Evolutionary conservation across 2,888 invertebrate genomes (phyloP).

Genomic region (Cataglyphis albicans): DNA sequence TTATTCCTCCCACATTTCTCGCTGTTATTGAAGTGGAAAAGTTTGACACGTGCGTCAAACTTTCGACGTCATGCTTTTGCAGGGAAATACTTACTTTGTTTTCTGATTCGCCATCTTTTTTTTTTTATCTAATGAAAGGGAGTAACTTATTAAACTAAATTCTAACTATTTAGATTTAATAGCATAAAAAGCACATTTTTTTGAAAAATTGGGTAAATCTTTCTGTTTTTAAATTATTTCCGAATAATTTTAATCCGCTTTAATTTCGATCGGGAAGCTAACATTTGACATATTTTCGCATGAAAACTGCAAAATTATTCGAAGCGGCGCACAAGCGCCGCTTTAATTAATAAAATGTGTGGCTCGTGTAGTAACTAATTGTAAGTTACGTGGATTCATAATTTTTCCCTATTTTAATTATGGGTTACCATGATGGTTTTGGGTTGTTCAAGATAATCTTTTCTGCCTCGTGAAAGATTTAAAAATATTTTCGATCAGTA

Average conservation of each 20-base stretch:
- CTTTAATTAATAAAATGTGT: conserved; percentile 34
- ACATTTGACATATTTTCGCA: background rate
- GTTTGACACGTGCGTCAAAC: background rate
- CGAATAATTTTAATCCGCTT: background rate
- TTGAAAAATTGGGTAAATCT: background rate
- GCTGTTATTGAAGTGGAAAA: background rate
- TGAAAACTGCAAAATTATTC: background rate
- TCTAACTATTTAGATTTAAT: conserved; percentile 2
- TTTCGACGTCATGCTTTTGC: background rate
- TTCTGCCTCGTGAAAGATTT: background rate
- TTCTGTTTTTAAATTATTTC: background rate
- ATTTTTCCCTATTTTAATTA: conserved; percentile 17
- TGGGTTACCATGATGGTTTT: background rate
- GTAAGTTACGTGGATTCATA: background rate
- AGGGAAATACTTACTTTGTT: background rate
- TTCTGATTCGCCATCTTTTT: background rate
- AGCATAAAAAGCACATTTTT: background rate
- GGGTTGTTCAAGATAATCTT: conserved; percentile 4
- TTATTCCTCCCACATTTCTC: conserved; percentile 30
- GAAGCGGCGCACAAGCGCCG: too few species aligned
- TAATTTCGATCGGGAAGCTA: background rate
- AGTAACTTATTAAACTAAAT: conserved; percentile 6
- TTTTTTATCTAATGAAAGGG: background rate
- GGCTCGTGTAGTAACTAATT: background rate
- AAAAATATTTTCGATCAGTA: background rate